These are phyloP conservation scores for Pilophorus perplexus DNA, from an alignment of 2,888 invertebrate species.

Conservation along the genomic window DNA sequence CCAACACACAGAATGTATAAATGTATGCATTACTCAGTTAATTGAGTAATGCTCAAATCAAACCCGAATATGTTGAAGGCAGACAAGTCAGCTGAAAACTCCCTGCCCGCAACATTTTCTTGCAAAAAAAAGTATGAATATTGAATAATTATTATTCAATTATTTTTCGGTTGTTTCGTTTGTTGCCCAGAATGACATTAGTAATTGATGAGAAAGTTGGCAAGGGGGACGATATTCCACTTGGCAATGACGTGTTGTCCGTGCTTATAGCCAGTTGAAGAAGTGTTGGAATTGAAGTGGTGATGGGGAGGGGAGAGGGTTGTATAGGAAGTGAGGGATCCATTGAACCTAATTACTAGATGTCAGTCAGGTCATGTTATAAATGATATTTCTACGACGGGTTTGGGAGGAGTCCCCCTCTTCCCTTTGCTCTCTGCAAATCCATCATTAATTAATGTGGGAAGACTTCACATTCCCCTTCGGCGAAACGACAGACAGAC, in stretches of 20 bases:
- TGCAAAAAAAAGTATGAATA: too few relatives aligned
- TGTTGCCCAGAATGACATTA: slow-evolving; percentile 22
- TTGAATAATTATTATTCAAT: too few relatives aligned
- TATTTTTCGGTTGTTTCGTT: too few relatives aligned
- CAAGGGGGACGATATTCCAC: slow-evolving; percentile 18
- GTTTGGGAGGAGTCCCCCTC: slow-evolving; percentile 4
- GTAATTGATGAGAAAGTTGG: slow-evolving; percentile 30
- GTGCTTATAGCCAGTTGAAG: too few relatives aligned
- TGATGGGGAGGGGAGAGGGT: neutral
- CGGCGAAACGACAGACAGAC: slow-evolving; percentile 23
- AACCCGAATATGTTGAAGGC: too few relatives aligned
- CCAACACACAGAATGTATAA: too few relatives aligned
- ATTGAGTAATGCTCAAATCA: too few relatives aligned
- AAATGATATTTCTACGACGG: slow-evolving; percentile 38
- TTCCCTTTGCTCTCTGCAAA: slow-evolving; percentile 16
- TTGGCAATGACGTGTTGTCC: slow-evolving; percentile 34
- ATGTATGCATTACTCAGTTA: too few relatives aligned
- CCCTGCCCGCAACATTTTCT: too few relatives aligned
- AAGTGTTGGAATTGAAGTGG: too few relatives aligned
- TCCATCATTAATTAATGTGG: slow-evolving; percentile 38
- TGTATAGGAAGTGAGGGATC: neutral
- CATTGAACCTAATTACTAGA: slow-evolving; percentile 40
- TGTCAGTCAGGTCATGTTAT: slow-evolving; percentile 41
- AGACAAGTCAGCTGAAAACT: too few relatives aligned
- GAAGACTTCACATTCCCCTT: slow-evolving; percentile 27